Percentiles rank a stretch among this genome's conserved stretches.
phyloP scores from a whole-genome alignment of 2,797 vertebrate species.

The Artibeus lituratus region DNA sequence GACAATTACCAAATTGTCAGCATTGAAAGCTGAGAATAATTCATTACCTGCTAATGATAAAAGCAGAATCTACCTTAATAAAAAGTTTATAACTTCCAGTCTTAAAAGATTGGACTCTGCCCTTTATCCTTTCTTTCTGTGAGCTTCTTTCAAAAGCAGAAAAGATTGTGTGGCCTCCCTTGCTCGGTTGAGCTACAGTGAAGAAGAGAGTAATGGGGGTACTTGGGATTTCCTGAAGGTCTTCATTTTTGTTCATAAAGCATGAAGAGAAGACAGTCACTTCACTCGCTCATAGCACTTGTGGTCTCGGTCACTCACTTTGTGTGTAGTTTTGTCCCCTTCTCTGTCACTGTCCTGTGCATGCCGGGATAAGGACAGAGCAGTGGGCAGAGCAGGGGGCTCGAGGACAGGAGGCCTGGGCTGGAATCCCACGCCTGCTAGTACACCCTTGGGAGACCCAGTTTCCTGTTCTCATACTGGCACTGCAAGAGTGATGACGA shows the following conservation, averaged over 20 bases:
- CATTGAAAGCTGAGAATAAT: constrained; percentile 54
- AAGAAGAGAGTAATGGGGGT: neutral
- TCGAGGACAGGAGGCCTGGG: neutral
- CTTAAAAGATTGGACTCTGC: neutral
- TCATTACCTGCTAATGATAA: constrained; percentile 60
- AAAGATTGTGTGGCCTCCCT: neutral
- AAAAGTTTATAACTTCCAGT: constrained; percentile 52
- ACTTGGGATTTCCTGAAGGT: neutral
- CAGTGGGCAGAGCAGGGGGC: neutral
- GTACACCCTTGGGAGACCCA: neutral
- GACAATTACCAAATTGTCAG: constrained; percentile 50
- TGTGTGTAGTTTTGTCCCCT: neutral
- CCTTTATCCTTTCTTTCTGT: neutral
- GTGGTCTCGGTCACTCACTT: neutral
- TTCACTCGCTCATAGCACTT: neutral
- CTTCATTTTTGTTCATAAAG: neutral
- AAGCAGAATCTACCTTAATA: constrained; percentile 47
- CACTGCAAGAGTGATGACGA: neutral
- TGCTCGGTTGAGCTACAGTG: neutral
- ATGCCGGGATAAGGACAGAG: neutral
- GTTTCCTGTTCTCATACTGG: neutral
- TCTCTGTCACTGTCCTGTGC: neutral
- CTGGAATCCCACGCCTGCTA: neutral
- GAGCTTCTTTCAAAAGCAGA: neutral
- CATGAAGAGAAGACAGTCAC: neutral